phyloP scores from a whole-genome alignment of 2,113 vertebrate genomes.

The Archocentrus centrarchus region DNA sequence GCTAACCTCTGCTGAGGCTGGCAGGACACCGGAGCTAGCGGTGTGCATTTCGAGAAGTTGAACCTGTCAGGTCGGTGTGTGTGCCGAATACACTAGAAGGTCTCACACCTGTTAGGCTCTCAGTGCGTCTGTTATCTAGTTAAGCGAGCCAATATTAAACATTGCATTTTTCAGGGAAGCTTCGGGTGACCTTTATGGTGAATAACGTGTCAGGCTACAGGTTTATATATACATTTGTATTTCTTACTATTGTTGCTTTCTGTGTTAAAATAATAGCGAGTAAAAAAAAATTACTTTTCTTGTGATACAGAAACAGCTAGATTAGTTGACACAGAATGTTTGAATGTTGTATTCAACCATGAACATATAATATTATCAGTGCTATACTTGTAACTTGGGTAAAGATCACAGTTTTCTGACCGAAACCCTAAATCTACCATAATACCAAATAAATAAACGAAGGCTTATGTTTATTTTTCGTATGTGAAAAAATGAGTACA shows the following conservation, averaged over 20 bases:
- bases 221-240: neutral
- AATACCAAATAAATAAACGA: too few relatives aligned
- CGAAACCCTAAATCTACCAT: too few relatives aligned
- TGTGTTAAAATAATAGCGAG: neutral
- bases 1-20: neutral
- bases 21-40: neutral
- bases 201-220: neutral
- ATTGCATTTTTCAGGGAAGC: neutral
- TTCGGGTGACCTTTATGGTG: slow-evolving; percentile 17
- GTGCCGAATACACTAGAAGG: neutral
- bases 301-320: neutral
- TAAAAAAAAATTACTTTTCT: neutral
- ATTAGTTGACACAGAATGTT: too few relatives aligned
- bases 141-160: neutral
- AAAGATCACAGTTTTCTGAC: too few relatives aligned
- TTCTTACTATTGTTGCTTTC: neutral
- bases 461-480: too few relatives aligned
- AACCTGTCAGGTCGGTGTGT: neutral
- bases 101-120: neutral
- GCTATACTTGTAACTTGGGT: too few relatives aligned
- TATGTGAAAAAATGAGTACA: too few relatives aligned
- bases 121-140: neutral
- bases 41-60: neutral
- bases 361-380: too few relatives aligned
- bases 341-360: too few relatives aligned